A percentile compares a stretch with the other conserved stretches of the same genome.
Evolutionary conservation across 2,797 vertebrate species (phyloP).

Genomic region (Manis pentadactyla): DNA sequence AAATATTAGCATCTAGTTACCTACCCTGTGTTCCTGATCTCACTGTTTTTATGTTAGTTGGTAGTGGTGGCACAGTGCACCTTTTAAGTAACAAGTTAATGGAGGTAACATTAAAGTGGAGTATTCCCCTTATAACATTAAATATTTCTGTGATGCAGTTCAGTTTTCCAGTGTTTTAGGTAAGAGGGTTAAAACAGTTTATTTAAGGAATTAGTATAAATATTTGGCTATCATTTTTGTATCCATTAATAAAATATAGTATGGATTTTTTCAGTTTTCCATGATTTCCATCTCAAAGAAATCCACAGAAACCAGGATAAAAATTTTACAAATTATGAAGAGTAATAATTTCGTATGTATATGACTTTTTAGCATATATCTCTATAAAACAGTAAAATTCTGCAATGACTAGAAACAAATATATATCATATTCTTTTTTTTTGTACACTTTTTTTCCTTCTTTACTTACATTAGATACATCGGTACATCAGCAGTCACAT

Average conservation of each 20-base stretch:
- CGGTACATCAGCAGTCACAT: constrained; percentile 85
- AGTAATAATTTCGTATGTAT: background rate
- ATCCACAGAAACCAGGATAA: background rate
- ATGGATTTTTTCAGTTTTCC: background rate
- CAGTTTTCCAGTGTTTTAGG: background rate
- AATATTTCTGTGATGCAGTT: constrained; percentile 11
- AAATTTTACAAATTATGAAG: background rate
- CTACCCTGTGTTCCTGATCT: background rate
- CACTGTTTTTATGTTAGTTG: background rate
- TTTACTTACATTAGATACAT: constrained; percentile 90
- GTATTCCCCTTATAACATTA: background rate
- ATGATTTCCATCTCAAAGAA: background rate
- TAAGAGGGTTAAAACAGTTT: constrained; percentile 45
- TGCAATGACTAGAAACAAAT: background rate
- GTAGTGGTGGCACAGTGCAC: background rate
- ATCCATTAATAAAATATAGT: constrained; percentile 62
- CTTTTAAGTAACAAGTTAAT: background rate
- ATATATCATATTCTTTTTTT: background rate
- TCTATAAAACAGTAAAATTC: background rate
- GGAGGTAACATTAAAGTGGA: background rate
- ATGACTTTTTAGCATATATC: background rate
- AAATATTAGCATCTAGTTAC: background rate
- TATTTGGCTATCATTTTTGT: constrained; percentile 36
- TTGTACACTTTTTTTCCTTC: constrained; percentile 5
- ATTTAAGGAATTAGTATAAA: constrained; percentile 26